Percentiles rank a stretch among this genome's conserved stretches.
Evolutionary conservation across 2,797 vertebrate genomes (phyloP).

Genomic region (Gambusia yucatana): DNA sequence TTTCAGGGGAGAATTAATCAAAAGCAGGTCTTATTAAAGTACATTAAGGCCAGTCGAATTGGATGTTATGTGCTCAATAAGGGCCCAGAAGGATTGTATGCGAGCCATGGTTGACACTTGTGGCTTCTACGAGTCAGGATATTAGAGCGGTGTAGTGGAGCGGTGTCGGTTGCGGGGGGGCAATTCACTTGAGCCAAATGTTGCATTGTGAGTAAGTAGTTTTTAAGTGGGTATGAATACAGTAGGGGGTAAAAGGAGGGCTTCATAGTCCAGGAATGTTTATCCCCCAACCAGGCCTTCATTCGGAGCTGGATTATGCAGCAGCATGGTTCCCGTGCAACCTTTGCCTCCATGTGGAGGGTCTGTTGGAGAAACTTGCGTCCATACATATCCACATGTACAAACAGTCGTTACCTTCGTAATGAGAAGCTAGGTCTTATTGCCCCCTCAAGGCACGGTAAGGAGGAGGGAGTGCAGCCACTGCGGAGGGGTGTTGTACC

Average conservation of each 20-base stretch:
- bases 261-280: constrained; percentile 82
- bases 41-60: constrained; percentile 74
- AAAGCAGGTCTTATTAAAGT: constrained; percentile 85
- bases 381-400: constrained; percentile 60
- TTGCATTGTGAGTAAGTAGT: constrained; percentile 69
- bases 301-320: constrained; percentile 71
- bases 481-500: constrained; percentile 36
- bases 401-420: constrained; percentile 57
- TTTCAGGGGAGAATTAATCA: constrained; percentile 85
- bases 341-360: constrained; percentile 76
- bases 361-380: constrained; percentile 70
- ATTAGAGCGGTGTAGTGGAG: constrained; percentile 61
- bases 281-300: constrained; percentile 52
- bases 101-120: constrained; percentile 73
- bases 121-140: constrained; percentile 62
- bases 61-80: constrained; percentile 75
- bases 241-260: constrained; percentile 71
- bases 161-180: constrained; percentile 52
- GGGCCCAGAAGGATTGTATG: constrained; percentile 78
- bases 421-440: constrained; percentile 54
- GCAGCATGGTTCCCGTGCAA: constrained; percentile 66
- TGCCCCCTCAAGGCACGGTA: constrained; percentile 40
- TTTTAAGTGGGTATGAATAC: constrained; percentile 72
- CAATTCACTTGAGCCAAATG: constrained; percentile 60
- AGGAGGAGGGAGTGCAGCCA: constrained; percentile 59